Percentiles rank a stretch among this genome's conserved stretches.
These are phyloP conservation scores for Tridacna crocea DNA, from an alignment of 2,888 invertebrate genomes.

Conservation along the genomic window DNA sequence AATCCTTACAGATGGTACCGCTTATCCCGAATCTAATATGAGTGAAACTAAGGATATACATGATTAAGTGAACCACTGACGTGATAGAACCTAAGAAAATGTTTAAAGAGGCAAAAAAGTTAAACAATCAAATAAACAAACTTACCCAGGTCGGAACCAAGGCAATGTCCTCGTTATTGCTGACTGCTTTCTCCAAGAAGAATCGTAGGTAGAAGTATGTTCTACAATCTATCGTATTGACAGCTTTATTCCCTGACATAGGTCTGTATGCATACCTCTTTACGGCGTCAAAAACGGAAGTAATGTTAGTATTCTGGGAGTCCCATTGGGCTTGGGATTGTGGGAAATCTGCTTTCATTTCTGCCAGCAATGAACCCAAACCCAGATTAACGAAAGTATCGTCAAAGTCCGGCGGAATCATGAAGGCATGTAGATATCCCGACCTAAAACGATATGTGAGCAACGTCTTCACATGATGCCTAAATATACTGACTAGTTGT, in stretches of 20 bases:
- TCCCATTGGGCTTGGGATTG: slow-evolving; percentile 70
- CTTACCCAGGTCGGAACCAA: slow-evolving; percentile 79
- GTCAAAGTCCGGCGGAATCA: slow-evolving; percentile 81
- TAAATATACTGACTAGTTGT: no score
- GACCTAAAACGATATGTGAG: slow-evolving; percentile 44
- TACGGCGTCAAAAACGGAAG: slow-evolving; percentile 74
- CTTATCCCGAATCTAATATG: no score
- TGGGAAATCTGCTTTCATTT: slow-evolving; percentile 68
- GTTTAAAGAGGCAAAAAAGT: background rate
- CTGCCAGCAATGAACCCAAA: slow-evolving; percentile 73
- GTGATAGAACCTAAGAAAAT: background rate
- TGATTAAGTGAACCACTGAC: background rate
- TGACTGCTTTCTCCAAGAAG: slow-evolving; percentile 70
- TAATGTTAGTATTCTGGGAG: slow-evolving; percentile 73
- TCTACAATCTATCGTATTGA: slow-evolving; percentile 76
- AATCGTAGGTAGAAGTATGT: slow-evolving; percentile 76
- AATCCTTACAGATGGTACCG: no score
- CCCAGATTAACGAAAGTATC: slow-evolving; percentile 81
- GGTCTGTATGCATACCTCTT: slow-evolving; percentile 78
- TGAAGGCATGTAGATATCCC: slow-evolving; percentile 66
- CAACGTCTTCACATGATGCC: no score
- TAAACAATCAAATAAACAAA: background rate
- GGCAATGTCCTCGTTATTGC: slow-evolving; percentile 66
- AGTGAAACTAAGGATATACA: background rate
- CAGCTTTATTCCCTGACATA: slow-evolving; percentile 64